Percentiles rank a stretch among this genome's conserved stretches.
Conservation (phyloP, 2,797 vertebrate species). For the Pangasius mekongensis region DNA sequence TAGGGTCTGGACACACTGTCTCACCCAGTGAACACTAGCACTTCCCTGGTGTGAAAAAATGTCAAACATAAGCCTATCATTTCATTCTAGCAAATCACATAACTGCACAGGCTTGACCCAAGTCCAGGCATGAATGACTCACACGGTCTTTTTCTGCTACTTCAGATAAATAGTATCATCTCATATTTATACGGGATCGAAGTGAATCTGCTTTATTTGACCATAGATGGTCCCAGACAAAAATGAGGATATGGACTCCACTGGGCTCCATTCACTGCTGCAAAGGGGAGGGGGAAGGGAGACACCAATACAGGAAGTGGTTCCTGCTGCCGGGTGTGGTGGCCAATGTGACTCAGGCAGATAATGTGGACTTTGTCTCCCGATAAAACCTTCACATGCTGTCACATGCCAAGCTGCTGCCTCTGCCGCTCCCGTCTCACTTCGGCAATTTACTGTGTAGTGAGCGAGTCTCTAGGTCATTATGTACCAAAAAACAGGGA, state of each 20-base stretch:
- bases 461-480: not conserved
- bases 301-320: slow-evolving; percentile 60
- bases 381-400: slow-evolving; percentile 39
- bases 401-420: slow-evolving; percentile 30
- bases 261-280: not conserved
- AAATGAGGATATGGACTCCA: not conserved
- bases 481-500: not conserved
- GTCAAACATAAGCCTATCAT: not conserved
- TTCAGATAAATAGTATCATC: not conserved
- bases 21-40: not conserved
- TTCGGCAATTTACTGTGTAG: not conserved
- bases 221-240: not conserved
- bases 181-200: not conserved
- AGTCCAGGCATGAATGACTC: not conserved
- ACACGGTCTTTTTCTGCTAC: not conserved
- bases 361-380: slow-evolving; percentile 55
- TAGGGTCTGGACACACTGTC: not conserved
- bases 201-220: not conserved
- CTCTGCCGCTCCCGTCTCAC: not conserved
- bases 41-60: not conserved
- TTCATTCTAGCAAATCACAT: not conserved
- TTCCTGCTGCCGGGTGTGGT: slow-evolving; percentile 64
- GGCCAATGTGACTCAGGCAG: slow-evolving; percentile 48
- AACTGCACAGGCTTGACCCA: not conserved
- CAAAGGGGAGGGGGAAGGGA: slow-evolving; percentile 8